Conservation (phyloP, 2,888 invertebrate species). For the Apeira syringaria region DNA sequence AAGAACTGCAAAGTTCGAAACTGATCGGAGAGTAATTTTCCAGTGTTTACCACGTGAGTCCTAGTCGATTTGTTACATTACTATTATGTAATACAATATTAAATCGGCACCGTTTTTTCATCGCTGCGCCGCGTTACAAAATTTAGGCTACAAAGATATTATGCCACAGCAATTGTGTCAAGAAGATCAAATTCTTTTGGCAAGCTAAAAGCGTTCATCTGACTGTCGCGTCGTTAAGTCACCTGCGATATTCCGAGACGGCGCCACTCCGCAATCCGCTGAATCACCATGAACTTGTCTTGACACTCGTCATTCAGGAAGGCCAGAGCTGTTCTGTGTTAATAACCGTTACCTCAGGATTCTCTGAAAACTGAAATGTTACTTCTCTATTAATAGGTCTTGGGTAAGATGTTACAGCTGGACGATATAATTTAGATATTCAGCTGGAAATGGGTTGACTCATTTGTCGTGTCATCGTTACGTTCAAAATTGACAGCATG, state of each 20-base stretch:
- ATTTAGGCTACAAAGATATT: too few relatives aligned
- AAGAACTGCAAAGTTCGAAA: too few relatives aligned
- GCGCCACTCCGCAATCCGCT: conserved; percentile 12
- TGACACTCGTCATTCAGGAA: conserved; percentile 7
- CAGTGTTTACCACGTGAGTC: too few relatives aligned
- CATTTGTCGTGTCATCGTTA: too few relatives aligned
- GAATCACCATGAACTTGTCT: conserved; percentile 11
- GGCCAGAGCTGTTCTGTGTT: conserved; percentile 9
- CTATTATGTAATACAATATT: too few relatives aligned
- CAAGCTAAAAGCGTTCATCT: neutral
- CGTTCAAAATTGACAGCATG: too few relatives aligned
- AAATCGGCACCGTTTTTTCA: too few relatives aligned
- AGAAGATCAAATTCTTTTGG: neutral
- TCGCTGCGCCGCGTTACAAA: too few relatives aligned
- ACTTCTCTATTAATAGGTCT: conserved; percentile 9
- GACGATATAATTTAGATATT: conserved; percentile 5
- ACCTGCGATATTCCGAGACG: conserved; percentile 5
- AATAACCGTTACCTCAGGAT: conserved; percentile 18
- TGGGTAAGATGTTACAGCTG: conserved; percentile 3
- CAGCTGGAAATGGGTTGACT: conserved; percentile 2
- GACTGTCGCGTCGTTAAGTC: conserved; percentile 6
- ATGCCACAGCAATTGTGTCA: too few relatives aligned
- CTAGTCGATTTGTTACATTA: too few relatives aligned
- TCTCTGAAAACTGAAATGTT: conserved; percentile 1
- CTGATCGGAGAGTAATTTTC: too few relatives aligned